Base-by-base conservation (phyloP, 1,140 invertebrate species). In the Triops cancriformis region DNA sequence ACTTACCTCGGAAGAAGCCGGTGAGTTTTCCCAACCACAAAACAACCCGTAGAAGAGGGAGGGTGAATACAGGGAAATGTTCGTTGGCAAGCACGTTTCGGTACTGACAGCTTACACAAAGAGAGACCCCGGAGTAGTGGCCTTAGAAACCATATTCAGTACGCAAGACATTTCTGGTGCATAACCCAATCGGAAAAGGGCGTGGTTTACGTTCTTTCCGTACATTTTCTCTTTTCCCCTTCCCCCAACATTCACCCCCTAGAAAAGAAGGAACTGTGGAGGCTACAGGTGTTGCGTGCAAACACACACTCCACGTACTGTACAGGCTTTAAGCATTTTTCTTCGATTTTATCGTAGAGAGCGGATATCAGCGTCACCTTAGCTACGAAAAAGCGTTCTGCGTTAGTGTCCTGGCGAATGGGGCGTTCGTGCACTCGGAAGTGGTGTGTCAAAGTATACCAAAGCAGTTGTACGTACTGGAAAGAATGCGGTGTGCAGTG, bases 31-130 rank as follows among this genome's bases (percentile, higher is more conserved):
- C 31, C 31, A 4, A 37, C 31, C 31, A 7, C n/a, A 18, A 64
- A 64, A 64, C 18, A n/a, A 64, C 51, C 23, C 18, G 18, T 5
- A 64, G 51, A 4, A 1, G 18, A n/a, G 14, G 51, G 18, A 18
- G 14, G 18, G n/a, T 14, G 51, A 23, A 23, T 64, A 64, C 14
- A 23, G 51, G n/a, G 51, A 18, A 23, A 64, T 23, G 51, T 64
- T 23, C 23, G 51, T 64, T 64, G 10, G 51, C 51, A 64, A 64
- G 51, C 51, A 64, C 51, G 51, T 23, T 64, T 64, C 51, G 6
- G 23, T 64, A 64, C 51, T 64, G 51, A 64, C 51, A 64, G 51
- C 51, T 64, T n/a, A 9, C 51, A 64, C 51, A 64, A 64, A 64
- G 51, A 64, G 51, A 64, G 23, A 14, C 51, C 23, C 23, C 23